These are phyloP conservation scores for Polypedilum pembai DNA, from an alignment of 1,140 invertebrate species.

Conservation along the genomic window DNA sequence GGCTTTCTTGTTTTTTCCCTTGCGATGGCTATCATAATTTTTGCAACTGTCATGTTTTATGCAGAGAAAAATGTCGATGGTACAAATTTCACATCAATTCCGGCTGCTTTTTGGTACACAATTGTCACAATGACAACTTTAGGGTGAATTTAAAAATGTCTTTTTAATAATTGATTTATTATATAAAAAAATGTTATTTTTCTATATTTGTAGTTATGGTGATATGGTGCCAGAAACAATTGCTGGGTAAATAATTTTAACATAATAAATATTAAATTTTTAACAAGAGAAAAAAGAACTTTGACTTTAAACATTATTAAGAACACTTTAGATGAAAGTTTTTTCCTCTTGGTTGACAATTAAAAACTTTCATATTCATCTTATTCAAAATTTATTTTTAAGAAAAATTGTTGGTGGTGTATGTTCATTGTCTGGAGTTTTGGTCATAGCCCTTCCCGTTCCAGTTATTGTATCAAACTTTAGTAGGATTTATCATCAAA, in stretches of 20 bases:
- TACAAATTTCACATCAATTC: conserved; percentile 97
- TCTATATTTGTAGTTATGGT: conserved; percentile 71
- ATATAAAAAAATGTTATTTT: neutral
- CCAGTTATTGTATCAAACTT: conserved; percentile 99
- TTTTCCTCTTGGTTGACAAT: too few species aligned
- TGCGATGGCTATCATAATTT: conserved; percentile 99
- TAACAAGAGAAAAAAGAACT: too few species aligned
- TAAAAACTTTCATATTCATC: too few species aligned
- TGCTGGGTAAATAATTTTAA: too few species aligned
- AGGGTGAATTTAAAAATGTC: conserved; percentile 66
- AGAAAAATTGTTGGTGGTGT: conserved; percentile 98
- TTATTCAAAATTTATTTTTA: too few species aligned
- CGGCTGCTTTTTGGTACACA: conserved; percentile 99
- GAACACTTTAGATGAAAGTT: too few species aligned
- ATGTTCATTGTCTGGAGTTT: conserved; percentile 95
- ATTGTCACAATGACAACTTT: conserved; percentile 99
- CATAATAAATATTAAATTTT: too few species aligned
- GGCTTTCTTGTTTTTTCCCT: conserved; percentile 98
- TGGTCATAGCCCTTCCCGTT: conserved; percentile 98
- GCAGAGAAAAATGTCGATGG: conserved; percentile 94
- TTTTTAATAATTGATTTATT: neutral
- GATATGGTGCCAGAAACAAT: conserved; percentile 99
- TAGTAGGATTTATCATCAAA: conserved; percentile 99
- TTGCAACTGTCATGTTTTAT: conserved; percentile 99
- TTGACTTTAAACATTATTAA: too few species aligned